Conservation (phyloP, 2,888 invertebrate genomes). For the Tenthredo mesomela region DNA sequence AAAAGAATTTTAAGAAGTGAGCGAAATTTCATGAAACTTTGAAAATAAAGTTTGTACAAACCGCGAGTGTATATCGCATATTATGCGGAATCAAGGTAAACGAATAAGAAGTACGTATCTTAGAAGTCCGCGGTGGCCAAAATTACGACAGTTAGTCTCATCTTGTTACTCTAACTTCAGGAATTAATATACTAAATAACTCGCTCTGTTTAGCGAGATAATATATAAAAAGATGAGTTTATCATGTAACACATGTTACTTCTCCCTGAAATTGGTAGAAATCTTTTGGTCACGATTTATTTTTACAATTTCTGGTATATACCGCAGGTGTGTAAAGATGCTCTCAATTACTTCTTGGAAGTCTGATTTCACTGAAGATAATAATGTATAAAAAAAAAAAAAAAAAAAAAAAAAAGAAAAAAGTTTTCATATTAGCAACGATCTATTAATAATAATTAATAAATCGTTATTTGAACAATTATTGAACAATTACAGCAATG, state of each 20-base stretch:
- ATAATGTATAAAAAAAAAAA: neutral
- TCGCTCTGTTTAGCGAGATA: neutral
- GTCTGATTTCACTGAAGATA: slow-evolving; percentile 33
- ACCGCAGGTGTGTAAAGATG: slow-evolving; percentile 24
- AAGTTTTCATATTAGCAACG: neutral
- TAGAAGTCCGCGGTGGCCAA: neutral
- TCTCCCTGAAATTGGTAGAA: neutral
- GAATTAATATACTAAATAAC: neutral
- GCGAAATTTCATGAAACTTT: neutral
- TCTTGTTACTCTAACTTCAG: neutral
- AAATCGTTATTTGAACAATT: neutral
- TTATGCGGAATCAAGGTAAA: neutral
- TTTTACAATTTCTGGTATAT: slow-evolving; percentile 7
- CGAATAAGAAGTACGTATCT: neutral
- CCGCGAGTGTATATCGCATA: too few relatives aligned
- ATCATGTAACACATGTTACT: neutral
- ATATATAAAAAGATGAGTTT: neutral
- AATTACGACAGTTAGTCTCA: neutral
- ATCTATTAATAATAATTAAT: slow-evolving; percentile 4
- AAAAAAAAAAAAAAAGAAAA: neutral
- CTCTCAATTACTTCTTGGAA: slow-evolving; percentile 52
- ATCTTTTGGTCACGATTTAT: slow-evolving; percentile 33
- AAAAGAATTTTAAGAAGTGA: neutral
- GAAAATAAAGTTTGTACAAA: neutral
- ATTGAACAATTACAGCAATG: neutral